Percentiles rank a stretch among this genome's conserved stretches.
phyloP scores from a whole-genome alignment of 2,797 vertebrate genomes.

The Lutjanus argentimaculatus region DNA sequence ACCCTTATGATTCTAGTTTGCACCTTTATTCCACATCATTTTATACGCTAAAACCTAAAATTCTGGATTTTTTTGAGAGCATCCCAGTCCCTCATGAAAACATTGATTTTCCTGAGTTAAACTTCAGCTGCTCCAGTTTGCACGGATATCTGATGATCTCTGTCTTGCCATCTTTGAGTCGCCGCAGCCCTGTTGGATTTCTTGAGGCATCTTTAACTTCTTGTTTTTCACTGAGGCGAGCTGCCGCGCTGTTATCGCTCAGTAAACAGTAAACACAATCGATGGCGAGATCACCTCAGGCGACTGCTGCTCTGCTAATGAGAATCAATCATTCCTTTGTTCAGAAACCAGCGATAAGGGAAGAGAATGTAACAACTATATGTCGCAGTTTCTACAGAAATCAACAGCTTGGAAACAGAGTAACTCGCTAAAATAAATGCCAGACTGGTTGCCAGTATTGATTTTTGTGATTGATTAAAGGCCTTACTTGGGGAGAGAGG shows the following conservation, averaged over 20 bases:
- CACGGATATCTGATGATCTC: background rate
- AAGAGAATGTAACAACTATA: slow-evolving; percentile 27
- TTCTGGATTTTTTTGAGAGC: background rate
- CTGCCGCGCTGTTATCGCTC: background rate
- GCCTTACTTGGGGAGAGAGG: slow-evolving; percentile 29
- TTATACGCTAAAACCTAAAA: background rate
- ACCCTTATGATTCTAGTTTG: too few species aligned
- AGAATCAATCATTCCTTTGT: slow-evolving; percentile 54
- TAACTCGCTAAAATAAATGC: slow-evolving; percentile 59
- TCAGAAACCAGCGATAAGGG: slow-evolving; percentile 23
- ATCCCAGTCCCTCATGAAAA: background rate
- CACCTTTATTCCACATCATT: background rate
- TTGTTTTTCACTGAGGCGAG: background rate
- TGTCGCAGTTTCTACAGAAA: slow-evolving; percentile 48
- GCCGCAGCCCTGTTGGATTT: background rate
- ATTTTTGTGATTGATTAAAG: slow-evolving; percentile 76
- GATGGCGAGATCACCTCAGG: slow-evolving; percentile 26
- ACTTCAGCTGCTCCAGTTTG: background rate
- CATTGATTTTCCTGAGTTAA: background rate
- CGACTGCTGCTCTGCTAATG: slow-evolving; percentile 40
- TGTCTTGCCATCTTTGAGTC: background rate
- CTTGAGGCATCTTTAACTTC: background rate
- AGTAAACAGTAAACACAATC: slow-evolving; percentile 35
- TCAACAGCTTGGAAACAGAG: slow-evolving; percentile 43
- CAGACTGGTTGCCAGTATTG: slow-evolving; percentile 52